Percentiles rank a stretch among this genome's conserved stretches.
phyloP scores from a whole-genome alignment of 2,113 vertebrate genomes.

The Hyla sarda region DNA sequence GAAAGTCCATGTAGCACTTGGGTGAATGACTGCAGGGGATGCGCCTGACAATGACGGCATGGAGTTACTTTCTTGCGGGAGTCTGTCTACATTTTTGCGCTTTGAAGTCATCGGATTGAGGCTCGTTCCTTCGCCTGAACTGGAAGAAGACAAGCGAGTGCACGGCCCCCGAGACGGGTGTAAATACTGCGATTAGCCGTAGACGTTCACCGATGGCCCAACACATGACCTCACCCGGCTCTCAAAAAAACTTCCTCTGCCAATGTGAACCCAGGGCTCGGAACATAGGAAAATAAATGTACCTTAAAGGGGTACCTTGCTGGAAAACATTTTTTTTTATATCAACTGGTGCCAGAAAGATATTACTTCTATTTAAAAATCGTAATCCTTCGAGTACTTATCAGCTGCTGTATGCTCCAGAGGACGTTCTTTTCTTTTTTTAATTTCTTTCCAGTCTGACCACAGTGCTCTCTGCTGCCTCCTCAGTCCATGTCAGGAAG shows the following conservation, averaged over 20 bases:
- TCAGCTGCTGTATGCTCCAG: no score
- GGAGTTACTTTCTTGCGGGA: neutral
- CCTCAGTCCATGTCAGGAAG: no score
- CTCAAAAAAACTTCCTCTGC: neutral
- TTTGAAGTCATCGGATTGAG: constrained; percentile 34
- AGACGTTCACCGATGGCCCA: neutral
- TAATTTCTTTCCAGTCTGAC: no score
- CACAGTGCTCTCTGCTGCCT: no score
- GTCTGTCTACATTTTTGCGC: constrained; percentile 42
- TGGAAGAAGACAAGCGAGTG: constrained; percentile 37
- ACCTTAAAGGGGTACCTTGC: no score
- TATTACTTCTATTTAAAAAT: no score
- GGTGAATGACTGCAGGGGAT: neutral
- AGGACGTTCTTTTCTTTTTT: no score
- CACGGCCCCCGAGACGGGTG: neutral
- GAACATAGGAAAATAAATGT: neutral
- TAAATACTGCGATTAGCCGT: constrained; percentile 19
- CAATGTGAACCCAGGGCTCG: neutral
- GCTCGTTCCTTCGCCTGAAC: neutral
- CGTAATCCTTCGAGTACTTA: no score
- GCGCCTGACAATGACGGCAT: neutral
- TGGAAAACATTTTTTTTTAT: no score
- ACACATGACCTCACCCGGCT: neutral
- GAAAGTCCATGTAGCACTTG: neutral
- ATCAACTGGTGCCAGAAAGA: no score